Base-by-base conservation (phyloP, 2,888 invertebrate genomes). In the Nemurella pictetii region DNA sequence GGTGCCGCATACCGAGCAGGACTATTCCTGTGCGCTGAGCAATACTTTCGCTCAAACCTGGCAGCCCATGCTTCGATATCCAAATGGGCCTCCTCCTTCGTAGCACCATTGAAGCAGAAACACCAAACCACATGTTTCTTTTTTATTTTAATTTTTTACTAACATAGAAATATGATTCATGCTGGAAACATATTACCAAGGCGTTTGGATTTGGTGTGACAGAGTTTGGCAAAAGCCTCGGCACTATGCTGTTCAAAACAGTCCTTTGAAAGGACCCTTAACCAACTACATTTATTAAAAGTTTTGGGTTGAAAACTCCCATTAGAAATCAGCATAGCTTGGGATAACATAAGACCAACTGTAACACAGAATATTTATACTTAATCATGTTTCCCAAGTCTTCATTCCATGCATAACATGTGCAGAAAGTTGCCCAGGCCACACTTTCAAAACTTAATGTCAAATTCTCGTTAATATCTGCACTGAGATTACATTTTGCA, bases 41-140 rank as follows among this genome's bases (percentile, higher is more conserved):
- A 97, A 96, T 91, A 95, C 95, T 88, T 94, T 97, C 88, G 95
- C 95, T 27, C 93, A 95, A 88, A 96, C 95, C 88, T 93, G 98
- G 85, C 96, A 97, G 88, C 98, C 98, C 75, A 95, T 97, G 91
- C 92, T 98, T 88, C 93, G 95, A 85, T 98, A 98, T 91, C 96
- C 96, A 28, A 95, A 98, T 90, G 98, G 98, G 87, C 97, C 98
- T 82, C 99, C 98, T 85, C 98, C 99, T 84, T 94, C 96, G 86
- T 98, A 95, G 91, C n/a, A 73, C 20, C 36, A 36, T 32, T 3
- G 32, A 3, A 3, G 32, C 32, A 3, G 4, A 32, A 3, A 32
- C 32, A 32, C 4, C 9, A 3, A 3, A 9, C 32, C 32, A 32
- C 32, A 5, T 32, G n/a, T n/a, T n/a, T n/a, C n/a, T n/a, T n/a